Conservation (phyloP, 2,888 invertebrate species). For the Ernsta delagoae region DNA sequence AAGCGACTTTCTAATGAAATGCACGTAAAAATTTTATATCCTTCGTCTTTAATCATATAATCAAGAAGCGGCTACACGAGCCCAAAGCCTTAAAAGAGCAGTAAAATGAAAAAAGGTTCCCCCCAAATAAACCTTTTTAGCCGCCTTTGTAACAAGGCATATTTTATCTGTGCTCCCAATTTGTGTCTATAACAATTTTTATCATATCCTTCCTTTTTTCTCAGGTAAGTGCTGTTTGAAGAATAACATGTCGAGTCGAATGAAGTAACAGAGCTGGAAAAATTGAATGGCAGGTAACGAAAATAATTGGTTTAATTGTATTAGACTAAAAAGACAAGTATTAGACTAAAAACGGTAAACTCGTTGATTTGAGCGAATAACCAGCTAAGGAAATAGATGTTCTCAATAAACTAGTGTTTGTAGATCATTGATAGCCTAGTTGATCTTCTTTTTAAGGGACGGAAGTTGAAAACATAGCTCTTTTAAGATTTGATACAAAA, state of each 20-base stretch:
- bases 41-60: conserved; percentile 43
- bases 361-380: neutral
- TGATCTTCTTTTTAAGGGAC: too few species aligned
- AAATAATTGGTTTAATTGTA: neutral
- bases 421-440: too few species aligned
- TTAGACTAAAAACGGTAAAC: too few species aligned
- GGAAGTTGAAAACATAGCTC: too few species aligned
- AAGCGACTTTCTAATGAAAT: conserved; percentile 44
- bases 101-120: conserved; percentile 46
- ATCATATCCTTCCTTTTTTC: conserved; percentile 40
- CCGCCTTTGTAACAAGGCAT: conserved; percentile 29
- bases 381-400: neutral
- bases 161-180: conserved; percentile 31
- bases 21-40: conserved; percentile 45
- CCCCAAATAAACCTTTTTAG: conserved; percentile 46
- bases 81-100: conserved; percentile 44
- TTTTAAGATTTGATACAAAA: too few species aligned
- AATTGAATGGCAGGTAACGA: neutral
- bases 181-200: conserved; percentile 37
- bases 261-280: neutral
- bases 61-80: conserved; percentile 6
- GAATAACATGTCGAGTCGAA: neutral
- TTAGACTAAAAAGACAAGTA: too few species aligned
- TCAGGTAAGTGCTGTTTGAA: conserved; percentile 26
- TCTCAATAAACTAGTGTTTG: too few species aligned